Evolutionary conservation across 2,797 vertebrate species (phyloP).

Genomic region (Helostoma temminkii): DNA sequence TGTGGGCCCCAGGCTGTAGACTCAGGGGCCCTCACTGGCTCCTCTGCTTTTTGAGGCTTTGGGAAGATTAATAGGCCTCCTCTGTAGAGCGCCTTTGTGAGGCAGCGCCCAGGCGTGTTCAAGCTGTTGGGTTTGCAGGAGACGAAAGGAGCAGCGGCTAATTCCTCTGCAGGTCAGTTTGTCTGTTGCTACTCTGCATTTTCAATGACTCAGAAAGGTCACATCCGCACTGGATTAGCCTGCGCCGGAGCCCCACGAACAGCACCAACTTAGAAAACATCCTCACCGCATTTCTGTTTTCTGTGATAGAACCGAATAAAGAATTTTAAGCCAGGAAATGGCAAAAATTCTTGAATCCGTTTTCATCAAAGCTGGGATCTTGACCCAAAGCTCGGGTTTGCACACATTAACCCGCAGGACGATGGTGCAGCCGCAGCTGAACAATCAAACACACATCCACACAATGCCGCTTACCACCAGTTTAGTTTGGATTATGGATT

Average conservation of each 20-base stretch:
- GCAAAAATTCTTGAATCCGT: slow-evolving; percentile 11
- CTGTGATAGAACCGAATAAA: neutral
- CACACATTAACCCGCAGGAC: slow-evolving; percentile 44
- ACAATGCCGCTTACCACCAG: slow-evolving; percentile 65
- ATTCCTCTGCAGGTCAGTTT: slow-evolving; percentile 84
- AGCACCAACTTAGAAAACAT: slow-evolving; percentile 4
- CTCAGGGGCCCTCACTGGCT: slow-evolving; percentile 71
- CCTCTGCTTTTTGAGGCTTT: slow-evolving; percentile 80
- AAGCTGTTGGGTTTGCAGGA: slow-evolving; percentile 82
- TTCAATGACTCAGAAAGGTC: slow-evolving; percentile 78
- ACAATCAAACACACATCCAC: slow-evolving; percentile 67
- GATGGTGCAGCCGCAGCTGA: slow-evolving; percentile 72
- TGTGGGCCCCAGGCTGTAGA: slow-evolving; percentile 69
- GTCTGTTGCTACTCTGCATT: slow-evolving; percentile 74
- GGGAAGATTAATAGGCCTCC: slow-evolving; percentile 85
- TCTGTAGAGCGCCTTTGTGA: slow-evolving; percentile 79
- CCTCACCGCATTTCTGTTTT: slow-evolving; percentile 8
- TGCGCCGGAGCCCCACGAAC: slow-evolving; percentile 12
- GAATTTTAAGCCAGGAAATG: neutral
- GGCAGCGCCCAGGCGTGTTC: slow-evolving; percentile 83
- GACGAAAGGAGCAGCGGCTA: slow-evolving; percentile 81
- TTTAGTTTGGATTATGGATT: slow-evolving; percentile 79
- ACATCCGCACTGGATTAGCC: slow-evolving; percentile 56
- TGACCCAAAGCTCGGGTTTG: slow-evolving; percentile 36
- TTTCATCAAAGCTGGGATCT: slow-evolving; percentile 37